Conservation (phyloP, 2,888 invertebrate genomes). For the Lepeophtheirus nordmannii region DNA sequence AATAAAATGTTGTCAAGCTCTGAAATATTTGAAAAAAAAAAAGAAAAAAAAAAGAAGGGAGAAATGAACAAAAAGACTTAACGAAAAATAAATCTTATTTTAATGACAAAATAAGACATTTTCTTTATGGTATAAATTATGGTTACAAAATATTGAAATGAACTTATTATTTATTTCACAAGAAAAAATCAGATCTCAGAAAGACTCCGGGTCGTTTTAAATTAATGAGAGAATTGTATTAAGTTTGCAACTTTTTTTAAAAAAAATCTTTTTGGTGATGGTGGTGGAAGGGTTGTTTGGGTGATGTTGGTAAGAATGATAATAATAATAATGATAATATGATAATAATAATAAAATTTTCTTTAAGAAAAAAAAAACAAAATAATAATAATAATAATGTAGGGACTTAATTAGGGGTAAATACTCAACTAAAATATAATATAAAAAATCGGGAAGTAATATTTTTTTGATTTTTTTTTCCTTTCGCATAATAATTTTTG, state of each 20-base stretch:
- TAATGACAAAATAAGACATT: too few species aligned
- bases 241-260: background rate
- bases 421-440: background rate
- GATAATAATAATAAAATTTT: background rate
- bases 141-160: too few species aligned
- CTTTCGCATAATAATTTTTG: conserved; percentile 3
- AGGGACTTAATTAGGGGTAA: conserved; percentile 3
- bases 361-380: conserved; percentile 1
- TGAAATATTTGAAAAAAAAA: too few species aligned
- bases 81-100: too few species aligned
- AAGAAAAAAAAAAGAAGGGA: too few species aligned
- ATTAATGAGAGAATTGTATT: too few species aligned
- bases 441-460: background rate
- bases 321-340: background rate
- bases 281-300: background rate
- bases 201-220: too few species aligned
- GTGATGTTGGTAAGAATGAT: background rate
- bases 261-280: background rate
- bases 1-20: too few species aligned
- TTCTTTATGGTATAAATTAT: too few species aligned
- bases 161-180: too few species aligned
- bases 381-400: background rate
- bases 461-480: background rate
- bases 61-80: too few species aligned
- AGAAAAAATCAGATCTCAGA: too few species aligned